Base-by-base conservation (phyloP, 2,888 invertebrate species). In the Agelastica alni region DNA sequence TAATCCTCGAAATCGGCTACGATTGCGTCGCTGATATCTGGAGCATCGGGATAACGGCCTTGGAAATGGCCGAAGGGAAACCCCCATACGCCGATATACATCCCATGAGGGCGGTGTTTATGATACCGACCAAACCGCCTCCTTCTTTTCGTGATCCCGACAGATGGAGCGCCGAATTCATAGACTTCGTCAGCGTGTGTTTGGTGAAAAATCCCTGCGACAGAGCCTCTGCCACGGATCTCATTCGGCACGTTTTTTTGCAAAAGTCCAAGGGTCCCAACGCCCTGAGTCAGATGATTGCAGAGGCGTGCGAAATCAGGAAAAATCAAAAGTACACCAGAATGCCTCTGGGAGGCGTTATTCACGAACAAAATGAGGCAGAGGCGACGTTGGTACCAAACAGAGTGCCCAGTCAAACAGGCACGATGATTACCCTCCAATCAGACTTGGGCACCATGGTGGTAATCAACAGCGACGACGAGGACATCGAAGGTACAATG, bases 1-100 rank as follows among this genome's bases (percentile, higher is more conserved):
- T 97, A 44, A 99, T 99, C 70, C 96, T 98, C 78, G 98, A 99
- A 82, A 97, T 98, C 62, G 98, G 98, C 2, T 99, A 99, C 77
- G 97, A 99, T 79, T 98, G 96, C 79, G 96, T 96, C 18, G 98
- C 98, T 0, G 99, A 99, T 79, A 97, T 99, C 73, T 99, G 98
- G 98, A 96, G 96, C 67, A 80, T 93, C 56, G 93, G 92, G 55
- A 99, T 99, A 70, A 99, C 99, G 4, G 97, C 97, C 26, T 81
- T 99, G 48, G 99, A 99, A 83, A 98, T 99, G 97, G 98, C 98
- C 0, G 99, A 99, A 79, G 98, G 98, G 14, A 87, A 88, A 74
- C 96, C 96, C 0, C 99, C 99, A 0, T 98, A 99, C 74, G 97
- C 97, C 0, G 97, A 99, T 74, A 92, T 93, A 62, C 93, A 93